Conservation (phyloP, 2,797 vertebrate genomes). For the Dermochelys coriacea region DNA sequence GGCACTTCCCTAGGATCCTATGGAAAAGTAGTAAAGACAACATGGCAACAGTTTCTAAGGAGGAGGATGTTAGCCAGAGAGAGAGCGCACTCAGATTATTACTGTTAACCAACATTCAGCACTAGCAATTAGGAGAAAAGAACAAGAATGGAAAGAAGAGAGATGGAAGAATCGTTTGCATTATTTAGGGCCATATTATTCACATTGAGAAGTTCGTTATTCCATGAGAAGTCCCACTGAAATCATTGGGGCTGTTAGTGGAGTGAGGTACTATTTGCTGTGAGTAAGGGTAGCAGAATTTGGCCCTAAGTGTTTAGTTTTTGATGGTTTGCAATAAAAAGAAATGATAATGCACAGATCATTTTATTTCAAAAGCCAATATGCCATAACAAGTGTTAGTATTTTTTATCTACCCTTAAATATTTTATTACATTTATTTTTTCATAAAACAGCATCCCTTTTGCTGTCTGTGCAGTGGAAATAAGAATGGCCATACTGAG, state of each 20-base stretch:
- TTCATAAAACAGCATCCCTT: neutral
- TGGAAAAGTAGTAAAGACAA: slow-evolving; percentile 8
- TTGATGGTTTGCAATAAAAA: slow-evolving; percentile 25
- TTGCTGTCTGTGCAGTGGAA: neutral
- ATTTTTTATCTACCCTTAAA: neutral
- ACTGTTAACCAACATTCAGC: neutral
- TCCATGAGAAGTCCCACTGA: neutral
- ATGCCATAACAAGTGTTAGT: neutral
- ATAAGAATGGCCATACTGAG: too few species aligned
- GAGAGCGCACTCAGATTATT: neutral
- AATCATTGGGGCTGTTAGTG: neutral
- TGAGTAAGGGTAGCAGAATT: neutral
- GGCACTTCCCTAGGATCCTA: slow-evolving; percentile 10
- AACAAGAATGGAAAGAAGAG: neutral
- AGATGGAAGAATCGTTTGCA: neutral
- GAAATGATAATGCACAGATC: neutral
- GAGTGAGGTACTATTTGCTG: neutral
- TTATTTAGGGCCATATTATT: neutral
- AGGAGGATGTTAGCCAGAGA: neutral
- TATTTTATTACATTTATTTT: slow-evolving; percentile 7
- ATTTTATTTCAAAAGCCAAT: neutral
- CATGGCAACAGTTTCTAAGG: neutral
- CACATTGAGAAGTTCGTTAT: neutral
- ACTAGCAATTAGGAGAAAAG: neutral
- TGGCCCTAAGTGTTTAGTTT: neutral